These are phyloP conservation scores for Choloepus didactylus DNA, from an alignment of 2,797 vertebrate genomes.

Conservation along the genomic window DNA sequence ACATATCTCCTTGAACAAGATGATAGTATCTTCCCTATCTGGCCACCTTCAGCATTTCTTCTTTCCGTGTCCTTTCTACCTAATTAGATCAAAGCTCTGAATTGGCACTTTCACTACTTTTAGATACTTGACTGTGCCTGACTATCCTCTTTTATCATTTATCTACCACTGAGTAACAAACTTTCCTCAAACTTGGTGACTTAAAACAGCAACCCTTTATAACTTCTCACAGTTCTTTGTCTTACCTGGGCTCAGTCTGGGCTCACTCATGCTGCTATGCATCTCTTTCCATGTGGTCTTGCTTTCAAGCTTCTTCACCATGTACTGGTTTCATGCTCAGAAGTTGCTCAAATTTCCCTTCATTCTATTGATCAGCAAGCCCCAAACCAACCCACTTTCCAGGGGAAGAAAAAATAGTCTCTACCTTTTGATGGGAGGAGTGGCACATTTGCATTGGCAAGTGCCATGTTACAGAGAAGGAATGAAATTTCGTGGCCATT, in stretches of 20 bases:
- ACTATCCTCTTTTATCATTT: background rate
- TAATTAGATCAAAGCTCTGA: background rate
- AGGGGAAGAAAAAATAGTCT: background rate
- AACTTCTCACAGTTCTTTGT: too few species aligned
- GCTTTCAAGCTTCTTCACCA: too few species aligned
- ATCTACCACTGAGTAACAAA: background rate
- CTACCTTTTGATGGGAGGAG: background rate
- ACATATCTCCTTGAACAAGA: background rate
- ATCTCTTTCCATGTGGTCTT: background rate
- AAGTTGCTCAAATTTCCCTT: background rate
- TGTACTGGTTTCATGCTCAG: background rate
- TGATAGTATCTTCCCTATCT: background rate
- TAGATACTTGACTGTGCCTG: background rate
- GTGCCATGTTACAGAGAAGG: background rate
- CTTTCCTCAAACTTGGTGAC: background rate
- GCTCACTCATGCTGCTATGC: background rate
- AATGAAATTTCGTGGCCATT: background rate
- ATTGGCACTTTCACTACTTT: background rate
- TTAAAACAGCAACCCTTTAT: background rate
- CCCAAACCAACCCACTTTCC: background rate
- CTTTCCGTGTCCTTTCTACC: background rate
- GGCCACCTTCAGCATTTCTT: background rate
- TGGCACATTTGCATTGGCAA: too few species aligned
- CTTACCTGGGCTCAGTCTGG: background rate
- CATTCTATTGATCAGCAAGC: background rate